These are phyloP conservation scores for Caenorhabditis sp. DNA, from an alignment of 2,888 invertebrate species.

Conservation along the genomic window DNA sequence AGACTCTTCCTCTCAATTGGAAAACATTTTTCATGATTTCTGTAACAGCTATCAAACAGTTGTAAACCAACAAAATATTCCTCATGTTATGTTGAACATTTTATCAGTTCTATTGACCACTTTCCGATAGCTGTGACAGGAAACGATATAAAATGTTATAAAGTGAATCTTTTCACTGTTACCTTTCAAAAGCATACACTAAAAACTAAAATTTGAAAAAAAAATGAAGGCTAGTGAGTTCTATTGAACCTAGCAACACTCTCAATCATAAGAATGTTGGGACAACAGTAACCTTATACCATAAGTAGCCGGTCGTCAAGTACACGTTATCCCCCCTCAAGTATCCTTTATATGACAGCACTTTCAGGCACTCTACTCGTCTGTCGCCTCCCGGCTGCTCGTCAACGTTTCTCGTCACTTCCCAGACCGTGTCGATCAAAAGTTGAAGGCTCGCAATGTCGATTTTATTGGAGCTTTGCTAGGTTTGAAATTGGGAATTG, in stretches of 20 bases:
- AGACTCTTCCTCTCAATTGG: too few species aligned
- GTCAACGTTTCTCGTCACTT: constrained; percentile 74
- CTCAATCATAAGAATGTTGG: not conserved
- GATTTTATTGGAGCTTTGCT: constrained; percentile 60
- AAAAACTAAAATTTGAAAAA: not conserved
- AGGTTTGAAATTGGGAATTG: constrained; percentile 54
- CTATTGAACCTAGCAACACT: not conserved
- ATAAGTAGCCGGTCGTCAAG: constrained; percentile 37
- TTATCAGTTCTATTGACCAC: too few species aligned
- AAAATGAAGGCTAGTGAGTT: not conserved
- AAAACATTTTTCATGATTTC: too few species aligned
- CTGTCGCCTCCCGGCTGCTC: constrained; percentile 69
- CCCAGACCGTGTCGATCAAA: constrained; percentile 66
- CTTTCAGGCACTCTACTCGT: constrained; percentile 64
- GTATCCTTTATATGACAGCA: not conserved
- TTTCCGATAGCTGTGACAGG: too few species aligned
- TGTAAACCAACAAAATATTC: too few species aligned
- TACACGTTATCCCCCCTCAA: constrained; percentile 49
- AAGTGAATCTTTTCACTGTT: too few species aligned
- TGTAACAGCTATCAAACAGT: too few species aligned
- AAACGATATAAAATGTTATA: too few species aligned
- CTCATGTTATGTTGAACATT: too few species aligned
- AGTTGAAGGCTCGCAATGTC: constrained; percentile 53
- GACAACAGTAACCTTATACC: constrained; percentile 38
- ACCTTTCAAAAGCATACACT: too few species aligned